A percentile compares a stretch with the other conserved stretches of the same genome.
Evolutionary conservation across 2,113 vertebrate genomes (phyloP).

Genomic region (Ciconia boyciana): DNA sequence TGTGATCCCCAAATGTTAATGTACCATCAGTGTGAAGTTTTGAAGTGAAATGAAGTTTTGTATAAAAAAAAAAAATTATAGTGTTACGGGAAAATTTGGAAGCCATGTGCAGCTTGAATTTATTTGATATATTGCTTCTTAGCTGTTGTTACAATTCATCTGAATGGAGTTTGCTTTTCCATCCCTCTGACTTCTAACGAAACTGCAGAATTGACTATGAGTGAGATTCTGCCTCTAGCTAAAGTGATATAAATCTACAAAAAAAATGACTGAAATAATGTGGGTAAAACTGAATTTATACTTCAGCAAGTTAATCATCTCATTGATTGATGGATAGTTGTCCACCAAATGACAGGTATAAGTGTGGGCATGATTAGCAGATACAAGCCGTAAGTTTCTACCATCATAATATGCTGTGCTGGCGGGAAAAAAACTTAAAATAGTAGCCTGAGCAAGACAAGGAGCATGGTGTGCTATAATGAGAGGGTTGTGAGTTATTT

Average conservation of each 20-base stretch:
- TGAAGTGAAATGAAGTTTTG: background rate
- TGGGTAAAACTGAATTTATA: background rate
- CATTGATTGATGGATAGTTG: background rate
- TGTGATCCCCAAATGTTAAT: background rate
- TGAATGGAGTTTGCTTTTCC: background rate
- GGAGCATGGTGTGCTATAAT: background rate
- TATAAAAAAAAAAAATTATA: background rate
- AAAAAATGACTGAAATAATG: background rate
- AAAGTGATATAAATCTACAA: background rate
- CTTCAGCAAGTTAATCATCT: background rate
- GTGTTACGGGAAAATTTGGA: background rate
- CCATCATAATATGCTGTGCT: background rate
- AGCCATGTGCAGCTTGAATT: background rate
- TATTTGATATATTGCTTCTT: background rate
- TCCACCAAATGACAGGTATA: background rate
- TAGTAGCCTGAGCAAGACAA: background rate
- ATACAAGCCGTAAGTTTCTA: background rate
- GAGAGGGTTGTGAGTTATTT: background rate
- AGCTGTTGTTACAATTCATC: background rate
- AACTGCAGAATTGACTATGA: background rate
- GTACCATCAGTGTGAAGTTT: background rate
- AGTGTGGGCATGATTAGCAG: background rate
- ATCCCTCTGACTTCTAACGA: background rate
- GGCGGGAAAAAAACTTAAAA: background rate
- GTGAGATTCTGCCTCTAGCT: background rate